phyloP scores from a whole-genome alignment of 2,888 invertebrate genomes.

The Sthenelais limicola region DNA sequence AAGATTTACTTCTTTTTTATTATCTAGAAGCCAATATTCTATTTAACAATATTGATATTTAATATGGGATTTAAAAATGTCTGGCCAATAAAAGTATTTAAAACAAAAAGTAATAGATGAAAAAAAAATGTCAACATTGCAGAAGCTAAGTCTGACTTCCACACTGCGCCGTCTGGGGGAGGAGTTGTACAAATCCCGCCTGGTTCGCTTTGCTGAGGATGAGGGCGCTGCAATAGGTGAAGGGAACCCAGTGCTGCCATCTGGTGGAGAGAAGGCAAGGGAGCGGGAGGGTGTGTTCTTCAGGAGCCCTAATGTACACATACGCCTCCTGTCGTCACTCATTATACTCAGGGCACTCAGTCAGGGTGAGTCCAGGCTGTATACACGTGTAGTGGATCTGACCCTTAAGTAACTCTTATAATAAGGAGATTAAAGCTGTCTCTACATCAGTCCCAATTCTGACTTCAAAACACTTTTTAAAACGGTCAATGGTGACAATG shows the following conservation, averaged over 20 bases:
- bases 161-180: slow-evolving; percentile 69
- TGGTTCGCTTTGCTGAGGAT: slow-evolving; percentile 34
- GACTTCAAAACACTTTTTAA: too few relatives aligned
- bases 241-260: slow-evolving; percentile 41
- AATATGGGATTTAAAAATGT: too few relatives aligned
- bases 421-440: too few relatives aligned
- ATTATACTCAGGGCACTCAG: slow-evolving; percentile 67
- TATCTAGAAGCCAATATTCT: too few relatives aligned
- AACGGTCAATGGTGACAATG: too few relatives aligned
- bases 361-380: slow-evolving; percentile 59
- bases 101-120: too few relatives aligned
- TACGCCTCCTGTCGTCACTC: slow-evolving; percentile 64
- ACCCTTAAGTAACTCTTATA: too few relatives aligned
- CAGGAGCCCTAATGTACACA: slow-evolving; percentile 63
- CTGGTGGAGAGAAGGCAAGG: slow-evolving; percentile 49
- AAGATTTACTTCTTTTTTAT: background rate
- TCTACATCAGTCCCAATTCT: too few relatives aligned
- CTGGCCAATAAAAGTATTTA: too few relatives aligned
- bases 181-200: slow-evolving; percentile 64
- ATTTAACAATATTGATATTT: too few relatives aligned
- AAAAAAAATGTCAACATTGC: slow-evolving; percentile 30
- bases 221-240: slow-evolving; percentile 45
- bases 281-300: slow-evolving; percentile 63
- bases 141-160: slow-evolving; percentile 64
- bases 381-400: background rate